Evolutionary conservation across 2,888 invertebrate genomes (phyloP).

Genomic region (Hirtodrosophila trivittata): DNA sequence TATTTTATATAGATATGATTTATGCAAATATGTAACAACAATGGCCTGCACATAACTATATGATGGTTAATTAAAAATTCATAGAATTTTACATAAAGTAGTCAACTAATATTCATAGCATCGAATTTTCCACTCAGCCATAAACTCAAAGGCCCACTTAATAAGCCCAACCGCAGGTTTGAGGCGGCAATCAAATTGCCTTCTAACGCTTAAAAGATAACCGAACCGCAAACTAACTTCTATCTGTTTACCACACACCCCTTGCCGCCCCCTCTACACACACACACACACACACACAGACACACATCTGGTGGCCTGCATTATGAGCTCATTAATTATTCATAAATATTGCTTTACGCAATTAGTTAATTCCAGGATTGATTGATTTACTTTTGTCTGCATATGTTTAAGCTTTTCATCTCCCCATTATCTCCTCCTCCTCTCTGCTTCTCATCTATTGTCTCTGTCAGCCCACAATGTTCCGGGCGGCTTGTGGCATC

Average conservation of each 20-base stretch:
- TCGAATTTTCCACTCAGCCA: constrained; percentile 46
- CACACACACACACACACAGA: constrained; percentile 8
- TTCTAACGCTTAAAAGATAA: constrained; percentile 60
- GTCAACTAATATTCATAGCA: constrained; percentile 73
- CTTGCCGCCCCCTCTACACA: not conserved
- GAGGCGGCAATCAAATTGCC: constrained; percentile 23
- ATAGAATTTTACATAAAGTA: constrained; percentile 72
- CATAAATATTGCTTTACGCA: constrained; percentile 81
- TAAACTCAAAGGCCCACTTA: constrained; percentile 57
- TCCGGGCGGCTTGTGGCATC: constrained; percentile 41
- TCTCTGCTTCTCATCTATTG: not conserved
- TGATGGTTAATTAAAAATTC: constrained; percentile 67
- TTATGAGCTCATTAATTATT: constrained; percentile 81
- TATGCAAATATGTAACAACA: constrained; percentile 59
- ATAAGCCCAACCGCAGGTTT: constrained; percentile 33
- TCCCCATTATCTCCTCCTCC: constrained; percentile 1
- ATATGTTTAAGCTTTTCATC: constrained; percentile 34
- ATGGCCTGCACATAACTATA: too few relatives aligned
- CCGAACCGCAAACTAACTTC: constrained; percentile 43
- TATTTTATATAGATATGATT: constrained; percentile 59
- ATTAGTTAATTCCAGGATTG: constrained; percentile 79
- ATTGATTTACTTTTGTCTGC: constrained; percentile 74
- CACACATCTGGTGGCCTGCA: too few relatives aligned
- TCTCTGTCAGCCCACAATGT: constrained; percentile 14
- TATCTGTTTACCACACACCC: constrained; percentile 7